These are phyloP conservation scores for Rhadina sibilatrix DNA, from an alignment of 2,113 vertebrate genomes.

Conservation along the genomic window DNA sequence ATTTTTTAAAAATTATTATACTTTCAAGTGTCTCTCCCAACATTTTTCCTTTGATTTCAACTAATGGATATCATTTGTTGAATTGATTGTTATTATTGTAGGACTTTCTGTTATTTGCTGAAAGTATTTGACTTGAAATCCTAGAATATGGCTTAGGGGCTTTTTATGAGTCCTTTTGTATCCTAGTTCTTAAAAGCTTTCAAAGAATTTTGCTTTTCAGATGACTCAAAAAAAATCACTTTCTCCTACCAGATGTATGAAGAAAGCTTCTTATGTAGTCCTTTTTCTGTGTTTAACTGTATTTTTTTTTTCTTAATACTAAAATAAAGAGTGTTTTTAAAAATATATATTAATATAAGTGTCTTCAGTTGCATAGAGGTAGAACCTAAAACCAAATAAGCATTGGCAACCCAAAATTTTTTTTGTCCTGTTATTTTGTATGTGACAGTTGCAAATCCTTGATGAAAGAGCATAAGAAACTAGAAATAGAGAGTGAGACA, in stretches of 20 bases:
- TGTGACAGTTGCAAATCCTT: background rate
- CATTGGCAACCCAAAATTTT: background rate
- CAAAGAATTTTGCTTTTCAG: background rate
- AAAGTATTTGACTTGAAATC: background rate
- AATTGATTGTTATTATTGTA: background rate
- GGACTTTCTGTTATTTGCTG: background rate
- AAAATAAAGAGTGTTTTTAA: background rate
- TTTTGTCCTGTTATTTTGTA: background rate
- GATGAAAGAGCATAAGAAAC: background rate
- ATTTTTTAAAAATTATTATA: background rate
- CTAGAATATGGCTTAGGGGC: background rate
- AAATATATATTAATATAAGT: background rate
- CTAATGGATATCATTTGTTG: background rate
- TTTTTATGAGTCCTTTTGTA: background rate
- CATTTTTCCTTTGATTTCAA: background rate
- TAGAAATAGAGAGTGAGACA: background rate
- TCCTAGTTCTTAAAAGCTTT: background rate
- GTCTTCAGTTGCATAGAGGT: background rate
- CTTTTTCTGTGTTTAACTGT: background rate
- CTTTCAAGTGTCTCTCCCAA: background rate
- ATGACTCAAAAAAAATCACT: background rate
- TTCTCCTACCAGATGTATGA: background rate
- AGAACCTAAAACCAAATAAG: background rate
- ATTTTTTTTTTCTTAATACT: background rate
- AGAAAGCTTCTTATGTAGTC: background rate